Evolutionary conservation across 2,888 invertebrate species (phyloP).

Genomic region (Camponotus fellah): DNA sequence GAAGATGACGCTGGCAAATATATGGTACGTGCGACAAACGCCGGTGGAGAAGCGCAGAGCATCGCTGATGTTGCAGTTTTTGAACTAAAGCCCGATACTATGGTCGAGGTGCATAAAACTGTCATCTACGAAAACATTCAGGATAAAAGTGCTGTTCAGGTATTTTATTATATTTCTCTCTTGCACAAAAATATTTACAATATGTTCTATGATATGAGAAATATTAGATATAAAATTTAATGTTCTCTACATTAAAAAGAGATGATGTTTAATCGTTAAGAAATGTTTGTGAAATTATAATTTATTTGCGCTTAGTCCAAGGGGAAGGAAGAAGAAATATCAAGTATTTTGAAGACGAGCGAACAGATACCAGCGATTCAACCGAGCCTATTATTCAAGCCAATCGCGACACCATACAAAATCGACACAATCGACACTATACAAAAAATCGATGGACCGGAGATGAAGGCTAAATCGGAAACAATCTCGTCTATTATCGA

Average conservation of each 20-base stretch:
- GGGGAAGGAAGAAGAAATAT: constrained; percentile 80
- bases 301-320: constrained; percentile 77
- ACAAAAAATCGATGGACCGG: constrained; percentile 75
- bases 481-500: constrained; percentile 83
- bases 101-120: constrained; percentile 90
- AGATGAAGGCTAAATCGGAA: constrained; percentile 81
- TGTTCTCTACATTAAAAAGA: background rate
- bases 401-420: constrained; percentile 65
- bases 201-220: background rate
- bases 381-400: constrained; percentile 80
- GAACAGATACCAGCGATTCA: constrained; percentile 81
- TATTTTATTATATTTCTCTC: constrained; percentile 63
- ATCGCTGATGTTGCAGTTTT: constrained; percentile 92
- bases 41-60: constrained; percentile 94
- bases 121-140: constrained; percentile 88
- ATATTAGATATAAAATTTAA: background rate
- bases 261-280: background rate
- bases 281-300: constrained; percentile 42
- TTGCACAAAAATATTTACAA: background rate
- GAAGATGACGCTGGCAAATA: constrained; percentile 92
- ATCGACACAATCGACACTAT: constrained; percentile 78
- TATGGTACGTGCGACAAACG: constrained; percentile 91
- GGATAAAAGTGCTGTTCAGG: constrained; percentile 82
- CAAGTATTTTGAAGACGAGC: constrained; percentile 80
- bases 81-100: constrained; percentile 90